These are phyloP conservation scores for Pectinophora gossypiella DNA, from an alignment of 1,140 invertebrate genomes.

Conservation along the genomic window DNA sequence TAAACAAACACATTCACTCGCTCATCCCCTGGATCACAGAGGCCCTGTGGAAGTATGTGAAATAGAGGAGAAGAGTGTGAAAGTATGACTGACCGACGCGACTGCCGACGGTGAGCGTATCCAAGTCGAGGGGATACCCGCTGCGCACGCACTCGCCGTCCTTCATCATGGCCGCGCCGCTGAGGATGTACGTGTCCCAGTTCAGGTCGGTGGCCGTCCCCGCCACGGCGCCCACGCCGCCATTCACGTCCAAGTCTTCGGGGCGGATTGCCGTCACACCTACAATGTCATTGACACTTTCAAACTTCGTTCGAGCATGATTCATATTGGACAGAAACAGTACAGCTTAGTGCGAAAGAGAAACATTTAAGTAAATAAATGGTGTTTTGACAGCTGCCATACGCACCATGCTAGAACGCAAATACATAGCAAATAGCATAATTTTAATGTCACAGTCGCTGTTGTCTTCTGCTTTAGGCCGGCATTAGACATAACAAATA, in stretches of 20 bases:
- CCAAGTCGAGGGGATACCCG: conserved; percentile 90
- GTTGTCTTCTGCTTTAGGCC: no score
- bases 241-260: conserved; percentile 78
- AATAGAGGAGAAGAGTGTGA: no score
- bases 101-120: conserved; percentile 84
- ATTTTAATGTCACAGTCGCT: no score
- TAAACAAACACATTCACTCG: no score
- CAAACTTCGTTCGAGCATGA: conserved; percentile 15
- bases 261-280: conserved; percentile 91
- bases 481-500: no score
- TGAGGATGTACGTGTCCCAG: conserved; percentile 94
- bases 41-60: no score
- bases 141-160: conserved; percentile 89
- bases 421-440: no score
- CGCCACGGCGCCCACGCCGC: conserved; percentile 78
- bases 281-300: conserved; percentile 34
- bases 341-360: no score
- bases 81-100: conserved; percentile 83
- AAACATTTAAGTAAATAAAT: no score
- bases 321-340: background rate
- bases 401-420: no score
- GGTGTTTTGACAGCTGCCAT: no score
- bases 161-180: conserved; percentile 87
- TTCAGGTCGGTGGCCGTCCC: conserved; percentile 94
- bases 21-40: no score